These are phyloP conservation scores for Metopolophium dirhodum DNA, from an alignment of 1,140 invertebrate species.

Conservation along the genomic window DNA sequence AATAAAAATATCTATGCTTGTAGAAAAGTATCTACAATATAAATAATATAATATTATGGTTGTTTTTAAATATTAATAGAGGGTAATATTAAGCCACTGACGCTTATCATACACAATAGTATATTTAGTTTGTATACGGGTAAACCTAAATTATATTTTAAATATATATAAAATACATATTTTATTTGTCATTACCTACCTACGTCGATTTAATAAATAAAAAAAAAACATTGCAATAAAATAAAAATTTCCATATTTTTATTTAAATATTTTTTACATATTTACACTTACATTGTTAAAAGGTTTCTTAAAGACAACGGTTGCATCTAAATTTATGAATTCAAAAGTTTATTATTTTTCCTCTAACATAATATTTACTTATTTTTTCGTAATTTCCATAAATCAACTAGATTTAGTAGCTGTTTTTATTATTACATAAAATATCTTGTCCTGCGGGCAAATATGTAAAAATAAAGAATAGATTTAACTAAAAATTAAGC, in stretches of 20 bases:
- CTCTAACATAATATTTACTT: not conserved
- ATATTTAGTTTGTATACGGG: not conserved
- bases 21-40: not conserved
- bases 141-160: not conserved
- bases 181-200: no score
- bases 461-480: not conserved
- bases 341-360: not conserved
- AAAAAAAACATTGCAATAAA: not conserved
- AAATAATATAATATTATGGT: no score
- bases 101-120: not conserved
- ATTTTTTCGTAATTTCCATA: conserved; percentile 4
- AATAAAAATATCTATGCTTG: not conserved
- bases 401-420: not conserved
- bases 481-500: not conserved
- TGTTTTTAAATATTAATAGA: no score
- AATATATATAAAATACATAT: not conserved
- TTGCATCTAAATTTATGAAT: not conserved
- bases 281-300: not conserved
- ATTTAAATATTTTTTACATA: not conserved
- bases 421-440: not conserved
- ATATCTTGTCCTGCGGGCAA: not conserved
- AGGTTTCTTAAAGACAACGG: not conserved
- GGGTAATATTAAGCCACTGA: no score
- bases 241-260: not conserved
- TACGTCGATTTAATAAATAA: not conserved